Evolutionary conservation across 2,888 invertebrate genomes (phyloP), one percentile per base, ranked within the genome.

Genomic region (Syrphus vitripennis): DNA sequence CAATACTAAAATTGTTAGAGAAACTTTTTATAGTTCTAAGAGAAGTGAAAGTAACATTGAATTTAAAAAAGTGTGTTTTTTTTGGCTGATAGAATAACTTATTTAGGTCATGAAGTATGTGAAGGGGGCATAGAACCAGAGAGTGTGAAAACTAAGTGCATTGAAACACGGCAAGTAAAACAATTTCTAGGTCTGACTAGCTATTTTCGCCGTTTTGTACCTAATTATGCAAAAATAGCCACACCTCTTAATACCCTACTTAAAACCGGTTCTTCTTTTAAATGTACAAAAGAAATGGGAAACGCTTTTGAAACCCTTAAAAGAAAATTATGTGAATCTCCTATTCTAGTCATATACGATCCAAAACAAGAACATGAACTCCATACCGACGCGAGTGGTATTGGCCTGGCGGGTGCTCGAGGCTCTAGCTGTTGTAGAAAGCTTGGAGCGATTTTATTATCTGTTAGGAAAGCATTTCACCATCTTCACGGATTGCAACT

Each of bases 371-470:
- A 69, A 21, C 78, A 78, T 16, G 65, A 81, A 50, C 26, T 78
- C 9, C 87, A 87, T 55, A 87, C 72, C 0, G 78, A 79, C n/a
- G 83, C 80, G 1, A 57, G 72, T 42, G 16, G 31, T 10, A 16
- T 61, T 1, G 76, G 72, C 12, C 53, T 80, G 2, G 76, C 87
- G 6, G 79, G 79, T 42, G 26, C 59, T 77, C 0, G 82, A 82
- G 37, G 61, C 63, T 12, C 37, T 81, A 12, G 77, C 84, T 55
- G 84, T 86, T 2, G 78, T 81, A 3, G 70, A 82, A 19, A 48
- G 71, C 10, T 19, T 83, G 7, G 72, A 74, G 24, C 61, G 80
- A 40, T 87, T 75, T 84, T 89, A 48, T 14, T 81, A 78, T 65
- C 45, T 74, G 2, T 31, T 87, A 10, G 87, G 76, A 3, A 82